Base-by-base conservation (phyloP, 2,888 invertebrate species). In the Epirrhoe alternata region DNA sequence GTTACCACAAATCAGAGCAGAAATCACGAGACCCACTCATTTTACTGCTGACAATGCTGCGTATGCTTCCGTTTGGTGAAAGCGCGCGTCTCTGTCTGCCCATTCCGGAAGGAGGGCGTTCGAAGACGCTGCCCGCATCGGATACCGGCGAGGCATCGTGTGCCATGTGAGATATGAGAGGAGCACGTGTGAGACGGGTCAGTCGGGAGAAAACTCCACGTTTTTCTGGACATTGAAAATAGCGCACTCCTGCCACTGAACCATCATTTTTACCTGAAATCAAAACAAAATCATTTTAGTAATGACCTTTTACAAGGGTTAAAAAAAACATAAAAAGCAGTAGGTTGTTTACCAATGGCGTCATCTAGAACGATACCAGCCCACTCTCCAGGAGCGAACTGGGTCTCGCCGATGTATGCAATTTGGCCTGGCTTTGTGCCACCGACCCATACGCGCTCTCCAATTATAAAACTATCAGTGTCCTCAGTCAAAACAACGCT, bases 361-460 rank as follows among this genome's bases (percentile, higher is more conserved):
- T 98, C 98, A 88, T 99, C 99, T 75, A 99, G 95, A 69, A 98
- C 99, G 68, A 99, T 96, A 57, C 99, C 99, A 56, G 98, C 99
- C 99, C 99, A 99, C 74, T 99, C 98, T 68, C 99, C 99, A 17
- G 98, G 98, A 14, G 99, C 99, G 92, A 99, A 99, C 87, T 98
- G 97, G 59, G 99, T 98, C 83, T 98, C 98, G 35, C 99, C 98
- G 64, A 98, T 96, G 88, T 97, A 99, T 49, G 98, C 97, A 76
- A 99, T 97, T 83, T 96, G 96, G 42, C 99, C 99, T 1, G 98
- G 96, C 85, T 99, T 98, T 60, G 96, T 95, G 63, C 98, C 98
- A 77, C 97, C 97, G 71, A 98, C 98, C 97, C 97, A 99, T 74
- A 99, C 97, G 71, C 97, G 95, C 85, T 99, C 97, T 33, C 99